Percentiles rank a stretch among this genome's conserved stretches.
Conservation (phyloP, 2,888 invertebrate species). For the Metellina segmentata region DNA sequence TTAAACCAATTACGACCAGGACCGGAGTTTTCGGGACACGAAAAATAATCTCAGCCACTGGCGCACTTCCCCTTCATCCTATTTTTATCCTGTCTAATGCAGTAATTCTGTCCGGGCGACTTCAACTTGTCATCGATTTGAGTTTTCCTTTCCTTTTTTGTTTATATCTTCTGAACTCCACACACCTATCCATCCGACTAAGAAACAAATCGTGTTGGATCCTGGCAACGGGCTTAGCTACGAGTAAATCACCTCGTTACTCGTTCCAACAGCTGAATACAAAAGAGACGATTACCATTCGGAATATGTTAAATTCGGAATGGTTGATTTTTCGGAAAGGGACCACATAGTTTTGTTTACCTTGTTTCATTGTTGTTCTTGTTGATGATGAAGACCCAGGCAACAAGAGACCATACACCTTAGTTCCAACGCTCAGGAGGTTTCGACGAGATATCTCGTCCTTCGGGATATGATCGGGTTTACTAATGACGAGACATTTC, state of each 20-base stretch:
- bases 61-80: background rate
- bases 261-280: slow-evolving; percentile 39
- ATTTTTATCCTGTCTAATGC: background rate
- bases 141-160: background rate
- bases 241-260: slow-evolving; percentile 61
- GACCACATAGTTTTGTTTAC: background rate
- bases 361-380: background rate
- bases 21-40: background rate
- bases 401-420: too few relatives aligned
- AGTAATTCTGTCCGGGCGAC: background rate
- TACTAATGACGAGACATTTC: too few relatives aligned
- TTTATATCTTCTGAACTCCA: background rate
- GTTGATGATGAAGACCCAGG: too few relatives aligned
- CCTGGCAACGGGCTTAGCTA: slow-evolving; percentile 51
- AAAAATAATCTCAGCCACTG: background rate
- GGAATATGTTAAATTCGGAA: slow-evolving; percentile 16
- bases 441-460: too few relatives aligned
- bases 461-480: too few relatives aligned
- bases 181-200: background rate
- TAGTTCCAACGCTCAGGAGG: too few relatives aligned
- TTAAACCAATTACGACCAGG: background rate
- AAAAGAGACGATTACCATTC: slow-evolving; percentile 36
- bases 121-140: slow-evolving; percentile 35
- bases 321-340: background rate
- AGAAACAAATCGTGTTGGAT: slow-evolving; percentile 46